A percentile compares a stretch with the other conserved stretches of the same genome.
Conservation (phyloP, 2,888 invertebrate genomes). For the Taphrorychus bicolor region DNA sequence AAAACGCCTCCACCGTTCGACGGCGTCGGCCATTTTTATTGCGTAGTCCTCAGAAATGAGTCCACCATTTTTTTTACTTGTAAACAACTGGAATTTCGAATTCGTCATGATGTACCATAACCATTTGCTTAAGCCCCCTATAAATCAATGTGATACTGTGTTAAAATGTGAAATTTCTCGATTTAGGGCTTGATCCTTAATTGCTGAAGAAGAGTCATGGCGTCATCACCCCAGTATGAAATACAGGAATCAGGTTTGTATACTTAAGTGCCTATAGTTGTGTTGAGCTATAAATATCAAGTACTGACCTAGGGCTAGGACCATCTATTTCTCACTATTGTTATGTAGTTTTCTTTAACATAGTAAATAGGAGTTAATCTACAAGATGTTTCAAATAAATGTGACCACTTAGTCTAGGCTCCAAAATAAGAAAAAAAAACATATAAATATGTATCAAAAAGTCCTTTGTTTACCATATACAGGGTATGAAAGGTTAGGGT, state of each 20-base stretch:
- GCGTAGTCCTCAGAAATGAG: constrained; percentile 15
- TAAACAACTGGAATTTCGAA: constrained; percentile 22
- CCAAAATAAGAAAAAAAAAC: no score
- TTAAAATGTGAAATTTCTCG: not conserved
- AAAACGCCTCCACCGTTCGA: constrained; percentile 47
- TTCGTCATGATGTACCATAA: not conserved
- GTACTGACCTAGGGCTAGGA: no score
- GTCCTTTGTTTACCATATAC: no score
- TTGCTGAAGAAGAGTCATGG: constrained; percentile 37
- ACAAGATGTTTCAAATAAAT: no score
- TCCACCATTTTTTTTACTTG: constrained; percentile 7
- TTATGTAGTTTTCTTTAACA: no score
- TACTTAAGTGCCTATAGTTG: not conserved
- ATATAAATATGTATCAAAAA: no score
- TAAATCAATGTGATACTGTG: not conserved
- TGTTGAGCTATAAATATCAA: no score
- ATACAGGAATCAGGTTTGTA: constrained; percentile 44
- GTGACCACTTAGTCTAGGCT: no score
- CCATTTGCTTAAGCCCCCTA: not conserved
- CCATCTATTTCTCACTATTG: no score
- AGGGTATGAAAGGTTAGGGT: no score
- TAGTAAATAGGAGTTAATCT: no score
- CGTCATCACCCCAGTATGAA: constrained; percentile 46
- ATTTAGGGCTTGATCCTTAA: not conserved
- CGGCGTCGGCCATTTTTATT: constrained; percentile 46